These are phyloP conservation scores for Drosophila falleni DNA, from an alignment of 2,888 invertebrate species.

Conservation along the genomic window DNA sequence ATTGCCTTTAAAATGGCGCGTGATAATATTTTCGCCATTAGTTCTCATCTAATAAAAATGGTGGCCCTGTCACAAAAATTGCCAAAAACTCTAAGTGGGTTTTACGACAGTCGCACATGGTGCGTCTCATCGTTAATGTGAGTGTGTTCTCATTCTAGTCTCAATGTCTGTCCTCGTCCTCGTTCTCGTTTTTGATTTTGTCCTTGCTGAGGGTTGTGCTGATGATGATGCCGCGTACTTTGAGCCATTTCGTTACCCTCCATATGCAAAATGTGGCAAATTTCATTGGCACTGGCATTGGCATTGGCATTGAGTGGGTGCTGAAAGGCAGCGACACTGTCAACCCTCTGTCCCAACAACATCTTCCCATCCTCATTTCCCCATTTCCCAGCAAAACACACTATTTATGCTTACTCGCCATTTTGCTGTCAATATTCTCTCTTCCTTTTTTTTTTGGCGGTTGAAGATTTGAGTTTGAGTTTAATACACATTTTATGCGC, in stretches of 20 bases:
- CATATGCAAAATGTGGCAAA: slow-evolving; percentile 65
- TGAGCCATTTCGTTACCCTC: slow-evolving; percentile 35
- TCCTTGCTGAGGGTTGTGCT: slow-evolving; percentile 18
- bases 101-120: slow-evolving; percentile 77
- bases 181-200: slow-evolving; percentile 1
- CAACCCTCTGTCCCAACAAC: slow-evolving; percentile 52
- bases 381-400: slow-evolving; percentile 7
- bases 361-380: neutral
- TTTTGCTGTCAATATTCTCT: slow-evolving; percentile 75
- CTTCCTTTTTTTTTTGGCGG: slow-evolving; percentile 55
- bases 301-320: slow-evolving; percentile 58
- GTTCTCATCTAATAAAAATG: slow-evolving; percentile 60
- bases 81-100: slow-evolving; percentile 59
- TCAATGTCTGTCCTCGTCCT: slow-evolving; percentile 1
- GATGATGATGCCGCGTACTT: slow-evolving; percentile 30
- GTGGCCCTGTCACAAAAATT: slow-evolving; percentile 18
- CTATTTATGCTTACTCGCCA: slow-evolving; percentile 70
- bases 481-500: slow-evolving; percentile 51
- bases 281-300: slow-evolving; percentile 70
- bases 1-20: slow-evolving; percentile 76
- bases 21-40: slow-evolving; percentile 80
- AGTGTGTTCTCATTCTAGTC: slow-evolving; percentile 1
- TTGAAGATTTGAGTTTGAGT: slow-evolving; percentile 38
- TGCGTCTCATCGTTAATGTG: slow-evolving; percentile 46
- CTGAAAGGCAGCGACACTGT: slow-evolving; percentile 27